Evolutionary conservation across 2,888 invertebrate species (phyloP).

Genomic region (Anoplius nigerrimus): DNA sequence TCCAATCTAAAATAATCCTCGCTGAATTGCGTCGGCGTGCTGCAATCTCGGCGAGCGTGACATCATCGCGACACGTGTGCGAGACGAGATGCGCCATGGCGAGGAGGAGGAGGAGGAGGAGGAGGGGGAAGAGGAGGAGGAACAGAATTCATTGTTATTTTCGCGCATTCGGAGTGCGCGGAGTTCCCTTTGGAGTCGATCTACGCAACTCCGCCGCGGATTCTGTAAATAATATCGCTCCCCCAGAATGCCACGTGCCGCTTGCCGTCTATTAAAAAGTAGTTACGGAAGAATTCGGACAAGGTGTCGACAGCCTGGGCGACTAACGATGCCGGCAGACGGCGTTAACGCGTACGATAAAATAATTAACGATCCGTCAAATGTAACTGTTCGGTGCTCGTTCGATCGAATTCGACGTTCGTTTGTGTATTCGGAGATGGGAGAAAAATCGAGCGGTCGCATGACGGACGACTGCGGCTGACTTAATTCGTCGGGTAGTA

Average conservation of each 20-base stretch:
- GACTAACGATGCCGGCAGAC: background rate
- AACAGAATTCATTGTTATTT: constrained; percentile 21
- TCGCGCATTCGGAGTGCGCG: constrained; percentile 6
- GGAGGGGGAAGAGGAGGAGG: background rate
- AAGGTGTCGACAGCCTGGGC: background rate
- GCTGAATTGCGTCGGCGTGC: constrained; percentile 7
- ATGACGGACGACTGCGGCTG: too few relatives aligned
- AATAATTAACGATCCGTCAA: too few relatives aligned
- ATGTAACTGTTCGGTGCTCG: too few relatives aligned
- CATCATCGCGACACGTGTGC: constrained; percentile 23
- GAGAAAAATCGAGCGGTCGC: too few relatives aligned
- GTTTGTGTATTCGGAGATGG: too few relatives aligned
- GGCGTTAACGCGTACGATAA: too few relatives aligned
- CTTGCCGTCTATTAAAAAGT: constrained; percentile 20
- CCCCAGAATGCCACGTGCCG: constrained; percentile 8
- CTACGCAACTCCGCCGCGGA: background rate
- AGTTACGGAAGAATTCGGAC: constrained; percentile 9
- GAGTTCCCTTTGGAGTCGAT: constrained; percentile 4
- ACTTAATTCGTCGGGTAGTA: too few relatives aligned
- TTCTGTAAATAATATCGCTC: constrained; percentile 23
- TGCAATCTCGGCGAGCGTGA: constrained; percentile 23
- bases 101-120: background rate
- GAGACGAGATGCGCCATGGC: background rate
- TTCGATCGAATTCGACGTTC: too few relatives aligned
- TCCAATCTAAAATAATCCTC: too few relatives aligned